Evolutionary conservation across 1,140 invertebrate genomes (phyloP), one percentile per base, ranked within the genome.

Genomic region (Drosophila micromelanica): DNA sequence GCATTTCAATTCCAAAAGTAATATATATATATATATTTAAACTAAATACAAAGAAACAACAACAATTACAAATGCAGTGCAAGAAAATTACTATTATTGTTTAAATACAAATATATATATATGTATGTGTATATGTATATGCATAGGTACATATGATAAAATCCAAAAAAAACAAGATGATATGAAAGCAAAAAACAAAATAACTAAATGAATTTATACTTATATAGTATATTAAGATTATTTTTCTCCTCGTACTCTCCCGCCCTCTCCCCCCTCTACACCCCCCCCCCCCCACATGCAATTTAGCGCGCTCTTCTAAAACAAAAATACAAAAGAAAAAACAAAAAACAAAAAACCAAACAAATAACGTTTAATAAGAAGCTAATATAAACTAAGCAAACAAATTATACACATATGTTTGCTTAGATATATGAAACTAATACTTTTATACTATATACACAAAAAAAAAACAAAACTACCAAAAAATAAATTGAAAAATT

Each of bases 221-320:
- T 49, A 52, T 20, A 49, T 12, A 23, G 20, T 30, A 27, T 30
- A 52, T 13, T 52, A 80, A 52, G 61, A 15, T 76, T 69, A 51
- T 40, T 80, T 80, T 80, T 78, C 62, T 63, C 71, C 80, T 79
- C 46, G 59, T 69, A 67, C 67, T 27, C 56, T 68, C 57, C 59
- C 63, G 46, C 38, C 30, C 8, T n/a, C 13, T 4, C 46, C 38
- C 15, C 15, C n/a, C n/a, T n/a, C n/a, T n/a, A n/a, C n/a, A n/a
- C 17, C 5, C 23, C 48, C 11, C 49, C 9, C 15, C 30, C 13
- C 51, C 40, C 46, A 74, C 57, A 54, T 49, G 78, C 46, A 76
- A 73, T 55, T 86, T 69, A 86, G 81, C 62, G 80, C 81, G 81
- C 77, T 85, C 81, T 87, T 82, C 60, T 71, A 76, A 73, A 55